A percentile compares a stretch with the other conserved stretches of the same genome.
Evolutionary conservation across 2,888 invertebrate genomes (phyloP).

Genomic region (Serripes groenlandicus): DNA sequence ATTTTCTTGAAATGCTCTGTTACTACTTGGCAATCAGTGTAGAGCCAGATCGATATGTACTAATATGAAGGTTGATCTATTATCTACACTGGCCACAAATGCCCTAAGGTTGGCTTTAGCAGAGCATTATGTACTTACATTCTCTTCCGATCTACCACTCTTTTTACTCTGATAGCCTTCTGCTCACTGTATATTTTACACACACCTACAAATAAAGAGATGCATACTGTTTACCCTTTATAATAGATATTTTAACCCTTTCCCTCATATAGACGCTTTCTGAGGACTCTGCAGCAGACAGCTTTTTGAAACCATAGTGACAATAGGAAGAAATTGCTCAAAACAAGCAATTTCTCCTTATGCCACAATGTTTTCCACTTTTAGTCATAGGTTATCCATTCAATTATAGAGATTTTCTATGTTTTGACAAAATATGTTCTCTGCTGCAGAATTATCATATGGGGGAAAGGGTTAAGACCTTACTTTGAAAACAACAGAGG

Average conservation of each 20-base stretch:
- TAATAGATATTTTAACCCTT: background rate
- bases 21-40: too few relatives aligned
- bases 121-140: constrained; percentile 86
- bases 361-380: background rate
- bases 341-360: background rate
- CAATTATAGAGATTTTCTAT: too few relatives aligned
- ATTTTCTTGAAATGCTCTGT: too few relatives aligned
- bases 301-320: background rate
- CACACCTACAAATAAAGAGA: constrained; percentile 89
- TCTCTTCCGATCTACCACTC: constrained; percentile 93
- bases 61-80: background rate
- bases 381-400: too few relatives aligned
- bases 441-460: too few relatives aligned
- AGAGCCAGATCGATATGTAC: too few relatives aligned
- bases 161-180: constrained; percentile 94
- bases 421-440: too few relatives aligned
- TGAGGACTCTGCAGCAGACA: background rate
- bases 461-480: too few relatives aligned
- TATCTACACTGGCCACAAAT: background rate
- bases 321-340: background rate
- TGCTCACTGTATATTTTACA: constrained; percentile 96
- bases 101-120: background rate
- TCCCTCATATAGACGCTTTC: background rate
- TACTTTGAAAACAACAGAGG: too few relatives aligned
- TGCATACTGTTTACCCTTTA: background rate